phyloP scores from a whole-genome alignment of 2,888 invertebrate genomes.

The Drosophila kuntzei region DNA sequence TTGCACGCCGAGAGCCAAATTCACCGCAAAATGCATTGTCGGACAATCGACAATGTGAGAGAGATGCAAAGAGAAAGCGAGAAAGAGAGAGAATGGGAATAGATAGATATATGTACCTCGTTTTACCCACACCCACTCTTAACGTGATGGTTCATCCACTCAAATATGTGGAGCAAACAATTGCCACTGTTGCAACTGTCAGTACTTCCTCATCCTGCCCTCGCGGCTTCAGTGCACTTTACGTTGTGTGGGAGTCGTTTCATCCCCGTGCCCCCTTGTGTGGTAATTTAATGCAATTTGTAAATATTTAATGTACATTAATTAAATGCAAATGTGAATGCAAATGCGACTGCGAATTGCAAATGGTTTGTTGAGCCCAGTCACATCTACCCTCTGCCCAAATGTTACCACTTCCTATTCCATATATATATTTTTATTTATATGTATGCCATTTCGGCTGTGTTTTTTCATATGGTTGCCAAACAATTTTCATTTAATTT shows the following conservation, averaged over 20 bases:
- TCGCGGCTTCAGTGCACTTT: constrained; percentile 21
- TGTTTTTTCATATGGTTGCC: constrained; percentile 12
- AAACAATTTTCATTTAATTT: constrained; percentile 72
- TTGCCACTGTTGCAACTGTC: constrained; percentile 11
- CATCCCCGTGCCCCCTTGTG: not conserved
- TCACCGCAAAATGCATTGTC: constrained; percentile 52
- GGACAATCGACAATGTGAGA: constrained; percentile 22
- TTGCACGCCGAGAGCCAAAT: constrained; percentile 52
- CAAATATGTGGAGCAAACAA: constrained; percentile 46
- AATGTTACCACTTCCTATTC: constrained; percentile 7
- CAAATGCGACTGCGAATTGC: constrained; percentile 26
- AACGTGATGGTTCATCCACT: constrained; percentile 19
- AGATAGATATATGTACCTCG: constrained; percentile 18
- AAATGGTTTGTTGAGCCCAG: constrained; percentile 25
- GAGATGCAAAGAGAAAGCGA: not conserved
- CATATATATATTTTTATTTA: constrained; percentile 12
- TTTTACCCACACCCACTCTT: constrained; percentile 21
- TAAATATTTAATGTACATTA: constrained; percentile 78
- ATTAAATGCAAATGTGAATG: constrained; percentile 76
- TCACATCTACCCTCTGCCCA: not conserved
- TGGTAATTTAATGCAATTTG: constrained; percentile 73
- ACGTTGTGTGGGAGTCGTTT: constrained; percentile 23
- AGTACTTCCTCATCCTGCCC: not conserved
- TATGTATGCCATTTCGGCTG: constrained; percentile 1
- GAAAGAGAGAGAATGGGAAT: not conserved